Conservation (phyloP, 35 echinoderm and acorn worm genomes). For the Ophiothrix spiculata region DNA sequence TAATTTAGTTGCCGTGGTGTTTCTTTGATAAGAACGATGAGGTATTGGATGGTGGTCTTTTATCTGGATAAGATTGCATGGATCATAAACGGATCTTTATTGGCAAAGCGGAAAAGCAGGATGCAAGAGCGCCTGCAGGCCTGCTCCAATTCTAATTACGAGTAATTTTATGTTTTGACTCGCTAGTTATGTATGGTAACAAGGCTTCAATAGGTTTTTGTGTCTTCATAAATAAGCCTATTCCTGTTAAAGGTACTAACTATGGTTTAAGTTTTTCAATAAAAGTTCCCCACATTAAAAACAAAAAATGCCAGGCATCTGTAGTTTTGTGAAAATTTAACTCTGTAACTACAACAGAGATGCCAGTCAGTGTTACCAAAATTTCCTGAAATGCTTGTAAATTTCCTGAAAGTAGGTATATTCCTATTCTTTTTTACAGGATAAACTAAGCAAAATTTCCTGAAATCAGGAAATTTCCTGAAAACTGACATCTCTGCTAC, state of each 20-base stretch:
- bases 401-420: neutral
- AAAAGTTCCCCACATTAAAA: neutral
- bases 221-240: slow-evolving; percentile 9
- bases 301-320: neutral
- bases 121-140: neutral
- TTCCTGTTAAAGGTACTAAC: neutral
- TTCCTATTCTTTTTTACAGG: too few relatives aligned
- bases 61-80: neutral
- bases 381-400: neutral
- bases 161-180: neutral
- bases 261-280: too few relatives aligned
- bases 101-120: neutral
- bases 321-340: neutral
- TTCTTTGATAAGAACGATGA: neutral
- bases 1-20: neutral
- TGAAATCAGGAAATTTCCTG: too few relatives aligned
- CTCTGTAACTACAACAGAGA: neutral
- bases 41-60: neutral
- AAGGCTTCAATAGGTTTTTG: neutral
- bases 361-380: neutral
- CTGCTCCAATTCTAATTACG: neutral
- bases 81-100: neutral
- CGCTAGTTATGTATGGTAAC: neutral
- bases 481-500: too few relatives aligned
- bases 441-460: too few relatives aligned